phyloP scores from a whole-genome alignment of 2,113 vertebrate species.

The Vulpes vulpes region DNA sequence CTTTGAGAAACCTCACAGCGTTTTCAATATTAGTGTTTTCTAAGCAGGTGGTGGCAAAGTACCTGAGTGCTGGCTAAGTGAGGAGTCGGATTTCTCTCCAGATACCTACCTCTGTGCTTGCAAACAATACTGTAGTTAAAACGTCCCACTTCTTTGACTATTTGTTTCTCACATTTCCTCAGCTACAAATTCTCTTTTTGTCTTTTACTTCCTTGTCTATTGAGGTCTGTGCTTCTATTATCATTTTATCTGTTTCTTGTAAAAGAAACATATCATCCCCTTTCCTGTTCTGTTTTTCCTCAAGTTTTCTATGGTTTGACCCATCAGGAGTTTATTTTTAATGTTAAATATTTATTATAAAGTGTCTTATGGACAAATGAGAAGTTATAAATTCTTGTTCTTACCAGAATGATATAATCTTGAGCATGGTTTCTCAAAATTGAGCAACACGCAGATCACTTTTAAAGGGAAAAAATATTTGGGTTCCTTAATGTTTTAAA shows the following conservation, averaged over 20 bases:
- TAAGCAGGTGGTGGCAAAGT: not conserved
- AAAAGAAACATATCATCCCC: not conserved
- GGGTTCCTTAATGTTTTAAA: not conserved
- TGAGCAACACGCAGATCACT: not conserved
- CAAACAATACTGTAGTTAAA: not conserved
- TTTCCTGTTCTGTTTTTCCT: not conserved
- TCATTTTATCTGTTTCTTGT: not conserved
- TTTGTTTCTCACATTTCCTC: not conserved
- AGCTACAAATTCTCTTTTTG: not conserved
- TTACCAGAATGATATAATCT: not conserved
- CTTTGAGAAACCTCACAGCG: not conserved
- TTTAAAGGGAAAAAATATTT: not conserved
- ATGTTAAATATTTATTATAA: not conserved
- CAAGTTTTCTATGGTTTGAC: not conserved
- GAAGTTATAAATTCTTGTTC: not conserved
- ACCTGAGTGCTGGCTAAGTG: too few relatives aligned
- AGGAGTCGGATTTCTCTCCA: not conserved
- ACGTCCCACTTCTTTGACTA: not conserved
- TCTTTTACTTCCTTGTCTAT: not conserved
- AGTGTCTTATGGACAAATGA: not conserved
- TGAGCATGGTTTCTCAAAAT: not conserved
- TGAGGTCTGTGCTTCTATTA: not conserved
- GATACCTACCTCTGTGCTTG: not conserved
- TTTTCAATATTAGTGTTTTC: not conserved
- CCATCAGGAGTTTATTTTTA: conserved; percentile 6